These are phyloP conservation scores for Alfaro cultratus DNA, from an alignment of 2,797 vertebrate species.

Conservation along the genomic window DNA sequence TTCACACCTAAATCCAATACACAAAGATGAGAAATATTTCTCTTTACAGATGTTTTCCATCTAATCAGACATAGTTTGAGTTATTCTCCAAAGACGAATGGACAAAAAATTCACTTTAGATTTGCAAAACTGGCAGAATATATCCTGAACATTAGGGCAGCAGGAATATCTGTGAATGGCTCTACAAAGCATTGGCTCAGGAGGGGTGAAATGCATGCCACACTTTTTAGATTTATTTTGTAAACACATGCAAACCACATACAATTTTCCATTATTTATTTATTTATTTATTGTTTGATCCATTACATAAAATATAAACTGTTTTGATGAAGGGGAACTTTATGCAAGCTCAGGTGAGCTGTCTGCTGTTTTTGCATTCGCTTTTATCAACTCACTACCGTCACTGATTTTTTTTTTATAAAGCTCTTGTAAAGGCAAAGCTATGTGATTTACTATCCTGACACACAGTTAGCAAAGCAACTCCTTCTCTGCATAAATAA, in stretches of 20 bases:
- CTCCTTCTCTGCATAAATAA: background rate
- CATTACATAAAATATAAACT: background rate
- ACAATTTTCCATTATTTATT: background rate
- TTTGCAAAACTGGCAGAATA: background rate
- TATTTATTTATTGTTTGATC: background rate
- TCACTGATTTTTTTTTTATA: constrained; percentile 12
- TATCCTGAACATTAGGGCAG: background rate
- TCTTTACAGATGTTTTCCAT: too few species aligned
- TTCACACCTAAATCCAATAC: background rate
- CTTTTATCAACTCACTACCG: background rate
- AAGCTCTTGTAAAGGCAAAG: constrained; percentile 7
- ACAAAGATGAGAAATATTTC: too few species aligned
- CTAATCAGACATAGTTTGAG: too few species aligned
- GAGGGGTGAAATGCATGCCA: background rate
- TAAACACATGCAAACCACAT: background rate
- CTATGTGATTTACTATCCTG: background rate
- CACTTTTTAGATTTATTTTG: background rate
- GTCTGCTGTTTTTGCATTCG: constrained; percentile 9
- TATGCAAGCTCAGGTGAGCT: constrained; percentile 12
- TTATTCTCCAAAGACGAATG: too few species aligned
- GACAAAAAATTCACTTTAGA: background rate
- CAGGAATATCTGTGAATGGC: background rate
- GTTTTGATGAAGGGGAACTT: constrained; percentile 44
- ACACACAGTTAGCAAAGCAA: constrained; percentile 15
- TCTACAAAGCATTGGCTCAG: background rate